These are phyloP conservation scores for Pterobdella sp. DNA, from an alignment of 2,888 invertebrate genomes.

Conservation along the genomic window DNA sequence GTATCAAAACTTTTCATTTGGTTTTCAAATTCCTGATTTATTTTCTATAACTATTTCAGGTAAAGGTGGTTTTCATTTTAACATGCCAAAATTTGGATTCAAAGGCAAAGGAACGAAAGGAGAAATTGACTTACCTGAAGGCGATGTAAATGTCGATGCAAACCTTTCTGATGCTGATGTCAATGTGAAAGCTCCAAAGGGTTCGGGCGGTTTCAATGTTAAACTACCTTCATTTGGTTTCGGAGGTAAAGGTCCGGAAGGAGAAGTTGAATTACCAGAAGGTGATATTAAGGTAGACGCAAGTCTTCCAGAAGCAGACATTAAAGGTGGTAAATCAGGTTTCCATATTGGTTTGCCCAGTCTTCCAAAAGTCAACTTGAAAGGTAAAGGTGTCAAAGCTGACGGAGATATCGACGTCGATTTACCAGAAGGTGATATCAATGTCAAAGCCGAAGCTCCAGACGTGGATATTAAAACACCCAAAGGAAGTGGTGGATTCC, in stretches of 20 bases:
- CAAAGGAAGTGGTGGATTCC: constrained; percentile 16
- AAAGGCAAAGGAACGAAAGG: constrained; percentile 26
- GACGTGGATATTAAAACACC: background rate
- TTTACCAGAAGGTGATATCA: background rate
- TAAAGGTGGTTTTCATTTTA: constrained; percentile 25
- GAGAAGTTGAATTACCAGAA: constrained; percentile 20
- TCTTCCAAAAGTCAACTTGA: constrained; percentile 20
- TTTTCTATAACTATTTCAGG: constrained; percentile 11
- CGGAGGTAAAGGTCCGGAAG: constrained; percentile 24
- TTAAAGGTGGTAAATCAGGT: constrained; percentile 17
- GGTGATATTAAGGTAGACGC: constrained; percentile 16
- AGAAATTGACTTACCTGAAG: constrained; percentile 21
- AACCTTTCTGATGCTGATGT: constrained; percentile 27
- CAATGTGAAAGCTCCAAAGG: constrained; percentile 29
- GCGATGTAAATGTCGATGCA: constrained; percentile 14
- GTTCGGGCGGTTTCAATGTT: constrained; percentile 22
- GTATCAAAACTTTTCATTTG: background rate
- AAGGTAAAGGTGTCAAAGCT: constrained; percentile 24
- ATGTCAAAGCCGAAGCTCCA: constrained; percentile 23
- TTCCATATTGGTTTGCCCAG: constrained; percentile 27
- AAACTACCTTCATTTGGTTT: constrained; percentile 23
- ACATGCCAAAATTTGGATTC: constrained; percentile 23
- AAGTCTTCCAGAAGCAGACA: constrained; percentile 24
- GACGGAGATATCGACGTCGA: constrained; percentile 17
- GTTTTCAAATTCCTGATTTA: background rate